phyloP scores from a whole-genome alignment of 2,113 vertebrate genomes.

The Tychaedon coryphoeus region DNA sequence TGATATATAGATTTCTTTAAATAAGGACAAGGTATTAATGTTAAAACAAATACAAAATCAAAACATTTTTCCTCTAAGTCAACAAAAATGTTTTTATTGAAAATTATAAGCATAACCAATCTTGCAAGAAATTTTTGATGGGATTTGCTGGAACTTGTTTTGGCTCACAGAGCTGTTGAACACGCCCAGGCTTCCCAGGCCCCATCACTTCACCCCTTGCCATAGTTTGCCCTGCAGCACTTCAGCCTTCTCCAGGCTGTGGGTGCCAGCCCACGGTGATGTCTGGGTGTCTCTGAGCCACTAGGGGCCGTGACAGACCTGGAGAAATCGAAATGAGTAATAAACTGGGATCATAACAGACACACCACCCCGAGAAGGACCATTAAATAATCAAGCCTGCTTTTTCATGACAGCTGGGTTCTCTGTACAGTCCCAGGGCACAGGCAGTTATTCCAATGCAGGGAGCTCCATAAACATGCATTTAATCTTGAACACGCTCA shows the following conservation, averaged over 20 bases:
- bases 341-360: background rate
- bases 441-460: background rate
- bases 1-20: background rate
- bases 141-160: constrained; percentile 8
- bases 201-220: background rate
- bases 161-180: background rate
- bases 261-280: background rate
- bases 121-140: background rate
- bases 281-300: background rate
- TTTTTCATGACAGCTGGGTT: fast-evolving
- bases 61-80: background rate
- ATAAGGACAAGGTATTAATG: background rate
- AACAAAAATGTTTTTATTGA: background rate
- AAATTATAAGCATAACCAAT: background rate
- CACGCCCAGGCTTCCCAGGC: background rate
- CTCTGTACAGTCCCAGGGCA: background rate
- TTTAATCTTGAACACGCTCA: background rate
- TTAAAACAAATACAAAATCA: background rate
- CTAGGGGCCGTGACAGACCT: constrained; percentile 25
- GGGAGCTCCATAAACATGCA: background rate
- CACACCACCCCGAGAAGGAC: background rate
- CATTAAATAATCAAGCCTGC: background rate
- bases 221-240: background rate
- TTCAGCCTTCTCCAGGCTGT: background rate
- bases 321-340: background rate